Percentiles rank a stretch among this genome's conserved stretches.
Evolutionary conservation across 2,113 vertebrate genomes (phyloP).

Genomic region (Semnopithecus entellus): DNA sequence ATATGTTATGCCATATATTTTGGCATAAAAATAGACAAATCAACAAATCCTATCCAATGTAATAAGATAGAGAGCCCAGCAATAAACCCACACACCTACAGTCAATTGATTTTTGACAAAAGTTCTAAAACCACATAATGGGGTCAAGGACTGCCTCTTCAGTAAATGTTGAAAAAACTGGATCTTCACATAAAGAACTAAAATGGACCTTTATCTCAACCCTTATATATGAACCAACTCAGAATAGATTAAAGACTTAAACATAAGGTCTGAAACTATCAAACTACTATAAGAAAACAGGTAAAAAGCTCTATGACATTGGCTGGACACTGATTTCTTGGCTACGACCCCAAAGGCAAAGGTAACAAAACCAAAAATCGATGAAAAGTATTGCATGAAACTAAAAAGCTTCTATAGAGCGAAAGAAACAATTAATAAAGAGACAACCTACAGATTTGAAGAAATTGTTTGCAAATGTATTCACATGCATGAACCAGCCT

Average conservation of each 20-base stretch:
- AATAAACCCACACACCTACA: not conserved
- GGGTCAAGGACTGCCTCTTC: too few species aligned
- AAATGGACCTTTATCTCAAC: not conserved
- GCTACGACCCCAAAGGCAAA: not conserved
- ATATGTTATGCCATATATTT: not conserved
- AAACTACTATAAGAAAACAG: not conserved
- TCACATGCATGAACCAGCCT: not conserved
- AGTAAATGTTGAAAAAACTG: not conserved
- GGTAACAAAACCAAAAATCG: not conserved
- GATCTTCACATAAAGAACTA: not conserved
- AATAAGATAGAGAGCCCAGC: not conserved
- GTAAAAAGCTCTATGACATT: not conserved
- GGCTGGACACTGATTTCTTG: not conserved
- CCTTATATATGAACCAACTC: not conserved
- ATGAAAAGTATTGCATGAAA: not conserved
- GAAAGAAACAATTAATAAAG: not conserved
- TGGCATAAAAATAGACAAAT: not conserved
- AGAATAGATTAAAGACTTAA: not conserved
- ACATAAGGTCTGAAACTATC: not conserved
- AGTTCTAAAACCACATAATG: not conserved
- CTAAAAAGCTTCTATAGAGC: not conserved
- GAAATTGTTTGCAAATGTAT: not conserved
- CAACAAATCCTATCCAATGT: not conserved
- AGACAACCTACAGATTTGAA: not conserved
- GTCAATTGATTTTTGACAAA: not conserved